Conservation (phyloP, 2,113 vertebrate genomes). For the Alouatta palliata region DNA sequence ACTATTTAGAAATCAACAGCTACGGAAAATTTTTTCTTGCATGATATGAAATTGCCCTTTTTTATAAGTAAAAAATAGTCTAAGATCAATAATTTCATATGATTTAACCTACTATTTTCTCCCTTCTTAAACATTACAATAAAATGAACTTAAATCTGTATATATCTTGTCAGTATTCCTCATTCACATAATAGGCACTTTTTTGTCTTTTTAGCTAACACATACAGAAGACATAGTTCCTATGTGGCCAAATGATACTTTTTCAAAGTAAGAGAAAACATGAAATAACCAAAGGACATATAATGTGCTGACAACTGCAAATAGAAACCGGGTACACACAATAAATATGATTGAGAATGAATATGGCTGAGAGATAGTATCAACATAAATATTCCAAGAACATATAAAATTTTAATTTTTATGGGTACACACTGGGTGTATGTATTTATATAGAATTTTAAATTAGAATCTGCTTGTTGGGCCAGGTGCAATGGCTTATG, state of each 20-base stretch:
- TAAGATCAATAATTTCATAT: neutral
- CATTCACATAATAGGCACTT: neutral
- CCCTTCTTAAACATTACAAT: neutral
- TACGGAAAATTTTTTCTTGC: neutral
- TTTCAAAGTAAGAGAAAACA: neutral
- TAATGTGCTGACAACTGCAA: neutral
- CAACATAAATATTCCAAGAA: neutral
- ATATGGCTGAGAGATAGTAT: too few species aligned
- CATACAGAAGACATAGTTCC: neutral
- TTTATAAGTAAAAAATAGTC: neutral
- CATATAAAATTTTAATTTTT: neutral
- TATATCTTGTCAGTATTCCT: neutral
- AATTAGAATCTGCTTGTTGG: too few species aligned
- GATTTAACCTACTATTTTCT: neutral
- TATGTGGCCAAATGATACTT: neutral
- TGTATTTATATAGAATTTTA: too few species aligned
- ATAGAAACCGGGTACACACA: neutral
- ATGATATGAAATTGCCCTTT: neutral
- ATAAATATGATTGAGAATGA: neutral
- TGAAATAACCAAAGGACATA: constrained; percentile 24
- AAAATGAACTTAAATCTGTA: neutral
- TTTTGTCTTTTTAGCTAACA: neutral
- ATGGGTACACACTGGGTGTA: too few species aligned
- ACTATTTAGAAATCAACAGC: constrained; percentile 16
- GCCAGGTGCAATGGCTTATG: too few species aligned